phyloP scores from a whole-genome alignment of 2,888 invertebrate genomes.

The Standfussiana lucernea region DNA sequence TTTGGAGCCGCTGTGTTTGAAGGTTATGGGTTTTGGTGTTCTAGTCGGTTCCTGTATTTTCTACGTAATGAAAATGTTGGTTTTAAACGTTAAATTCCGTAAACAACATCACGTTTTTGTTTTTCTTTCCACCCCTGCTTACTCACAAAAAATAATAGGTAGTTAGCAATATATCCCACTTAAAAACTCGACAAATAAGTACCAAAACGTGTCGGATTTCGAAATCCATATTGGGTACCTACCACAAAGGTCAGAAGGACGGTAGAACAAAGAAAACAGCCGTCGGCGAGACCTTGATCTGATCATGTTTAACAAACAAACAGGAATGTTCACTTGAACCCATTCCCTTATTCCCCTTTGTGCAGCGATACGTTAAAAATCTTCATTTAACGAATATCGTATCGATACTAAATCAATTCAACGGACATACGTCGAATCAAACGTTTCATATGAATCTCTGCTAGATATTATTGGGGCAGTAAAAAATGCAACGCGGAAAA shows the following conservation, averaged over 20 bases:
- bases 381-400: conserved; percentile 47
- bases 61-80: background rate
- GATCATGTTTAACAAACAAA: conserved; percentile 54
- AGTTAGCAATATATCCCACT: background rate
- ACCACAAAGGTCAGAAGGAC: conserved; percentile 32
- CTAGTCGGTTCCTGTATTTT: background rate
- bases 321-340: conserved; percentile 50
- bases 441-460: conserved; percentile 40
- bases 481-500: conserved; percentile 45
- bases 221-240: conserved; percentile 28
- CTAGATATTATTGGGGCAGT: conserved; percentile 36
- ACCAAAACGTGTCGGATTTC: conserved; percentile 16
- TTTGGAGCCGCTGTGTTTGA: background rate
- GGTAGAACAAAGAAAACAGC: conserved; percentile 60
- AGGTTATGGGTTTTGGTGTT: background rate
- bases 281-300: conserved; percentile 48
- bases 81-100: background rate
- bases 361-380: conserved; percentile 55
- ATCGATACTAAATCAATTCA: conserved; percentile 45
- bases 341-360: conserved; percentile 42
- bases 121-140: background rate
- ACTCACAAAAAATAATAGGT: background rate
- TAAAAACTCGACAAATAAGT: conserved; percentile 14
- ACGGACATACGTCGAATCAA: conserved; percentile 27
- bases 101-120: background rate